Percentiles rank a stretch among this genome's conserved stretches.
Conservation (phyloP, 2,797 vertebrate genomes). For the Lagocephalus sceleratus region DNA sequence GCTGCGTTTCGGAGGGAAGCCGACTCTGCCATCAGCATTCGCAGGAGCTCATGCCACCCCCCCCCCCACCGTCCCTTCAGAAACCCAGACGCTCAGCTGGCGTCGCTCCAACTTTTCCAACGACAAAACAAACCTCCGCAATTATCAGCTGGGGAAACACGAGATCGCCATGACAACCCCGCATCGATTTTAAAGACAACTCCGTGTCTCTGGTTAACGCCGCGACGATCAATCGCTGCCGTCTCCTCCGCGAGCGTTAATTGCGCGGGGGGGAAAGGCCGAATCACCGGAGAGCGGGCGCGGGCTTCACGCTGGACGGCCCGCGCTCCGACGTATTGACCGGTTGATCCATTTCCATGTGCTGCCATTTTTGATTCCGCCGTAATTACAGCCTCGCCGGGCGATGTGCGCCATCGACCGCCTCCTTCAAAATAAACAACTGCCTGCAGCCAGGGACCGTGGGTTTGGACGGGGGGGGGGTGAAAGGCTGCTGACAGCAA, state of each 20-base stretch:
- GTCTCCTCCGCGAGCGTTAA: slow-evolving; percentile 75
- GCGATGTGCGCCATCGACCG: slow-evolving; percentile 65
- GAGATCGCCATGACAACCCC: slow-evolving; percentile 15
- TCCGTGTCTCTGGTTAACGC: slow-evolving; percentile 42
- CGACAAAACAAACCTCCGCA: slow-evolving; percentile 4
- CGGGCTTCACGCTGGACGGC: slow-evolving; percentile 22
- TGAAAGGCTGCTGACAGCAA: slow-evolving; percentile 12
- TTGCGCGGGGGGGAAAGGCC: slow-evolving; percentile 38
- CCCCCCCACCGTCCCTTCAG: too few species aligned
- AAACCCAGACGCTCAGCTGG: slow-evolving; percentile 1
- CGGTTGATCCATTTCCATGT: slow-evolving; percentile 55
- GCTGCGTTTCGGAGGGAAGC: too few species aligned
- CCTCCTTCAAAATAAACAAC: slow-evolving; percentile 60
- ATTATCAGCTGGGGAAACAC: slow-evolving; percentile 21
- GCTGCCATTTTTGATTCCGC: slow-evolving; percentile 76
- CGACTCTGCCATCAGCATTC: too few species aligned
- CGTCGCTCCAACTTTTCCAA: neutral
- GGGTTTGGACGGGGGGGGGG: slow-evolving; percentile 22
- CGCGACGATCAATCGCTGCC: slow-evolving; percentile 60
- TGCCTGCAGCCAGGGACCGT: slow-evolving; percentile 43
- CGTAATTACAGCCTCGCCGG: slow-evolving; percentile 79
- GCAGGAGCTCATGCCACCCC: too few species aligned
- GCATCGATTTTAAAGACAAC: slow-evolving; percentile 36
- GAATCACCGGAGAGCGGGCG: slow-evolving; percentile 64
- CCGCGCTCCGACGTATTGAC: slow-evolving; percentile 70